These are phyloP conservation scores for Muricea muricata DNA, from an alignment of 92 coral and sea anemone genomes.

Conservation along the genomic window DNA sequence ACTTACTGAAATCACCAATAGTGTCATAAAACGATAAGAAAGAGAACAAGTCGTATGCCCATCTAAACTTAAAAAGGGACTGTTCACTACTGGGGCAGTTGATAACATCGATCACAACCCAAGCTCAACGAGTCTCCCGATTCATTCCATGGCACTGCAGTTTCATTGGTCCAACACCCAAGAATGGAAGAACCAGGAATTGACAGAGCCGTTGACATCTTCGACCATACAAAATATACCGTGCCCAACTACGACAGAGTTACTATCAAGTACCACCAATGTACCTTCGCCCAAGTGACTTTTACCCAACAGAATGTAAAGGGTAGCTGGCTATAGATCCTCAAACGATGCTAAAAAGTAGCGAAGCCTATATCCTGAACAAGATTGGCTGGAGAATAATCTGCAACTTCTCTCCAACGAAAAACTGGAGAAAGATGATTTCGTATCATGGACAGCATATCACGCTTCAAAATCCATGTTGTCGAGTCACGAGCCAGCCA, in stretches of 20 bases:
- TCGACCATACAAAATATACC: conserved; percentile 10
- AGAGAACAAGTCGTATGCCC: conserved; percentile 25
- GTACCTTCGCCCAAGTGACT: not conserved
- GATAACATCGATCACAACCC: conserved; percentile 61
- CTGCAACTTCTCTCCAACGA: conserved; percentile 2
- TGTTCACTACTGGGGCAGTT: conserved; percentile 41
- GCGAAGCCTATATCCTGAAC: not conserved
- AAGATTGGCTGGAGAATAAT: conserved; percentile 34
- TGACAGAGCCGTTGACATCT: conserved; percentile 19
- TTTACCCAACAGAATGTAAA: not conserved
- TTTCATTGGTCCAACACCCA: conserved; percentile 52
- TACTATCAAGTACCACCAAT: conserved; percentile 24
- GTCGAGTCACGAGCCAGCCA: conserved; percentile 36
- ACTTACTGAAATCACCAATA: conserved; percentile 38
- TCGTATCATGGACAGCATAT: conserved; percentile 44
- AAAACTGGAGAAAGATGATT: conserved; percentile 33
- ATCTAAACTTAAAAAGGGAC: not conserved
- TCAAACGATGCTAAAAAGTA: not conserved
- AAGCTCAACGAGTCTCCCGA: conserved; percentile 50
- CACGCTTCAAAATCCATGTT: conserved; percentile 26
- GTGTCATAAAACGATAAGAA: conserved; percentile 25
- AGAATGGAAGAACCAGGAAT: conserved; percentile 26
- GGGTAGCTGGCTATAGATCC: conserved; percentile 2
- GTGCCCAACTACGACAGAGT: not conserved
- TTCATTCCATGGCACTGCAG: conserved; percentile 59